Conservation (phyloP, 1,140 invertebrate species). For the Listronotus oregonensis region DNA sequence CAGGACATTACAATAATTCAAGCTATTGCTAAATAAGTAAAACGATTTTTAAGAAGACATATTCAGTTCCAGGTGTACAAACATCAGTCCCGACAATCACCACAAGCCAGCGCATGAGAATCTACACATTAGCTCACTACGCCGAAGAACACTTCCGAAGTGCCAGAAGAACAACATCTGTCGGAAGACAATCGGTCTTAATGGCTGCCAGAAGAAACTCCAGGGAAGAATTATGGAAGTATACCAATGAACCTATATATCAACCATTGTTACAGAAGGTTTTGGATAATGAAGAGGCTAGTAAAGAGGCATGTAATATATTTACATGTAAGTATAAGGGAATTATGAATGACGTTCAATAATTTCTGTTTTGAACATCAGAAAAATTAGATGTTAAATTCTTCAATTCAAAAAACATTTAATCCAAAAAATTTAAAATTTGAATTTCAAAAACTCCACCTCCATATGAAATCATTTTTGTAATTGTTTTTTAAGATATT, state of each 20-base stretch:
- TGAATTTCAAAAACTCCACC: no score
- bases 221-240: slow-evolving; percentile 77
- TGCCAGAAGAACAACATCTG: slow-evolving; percentile 63
- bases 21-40: no score
- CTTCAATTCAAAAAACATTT: no score
- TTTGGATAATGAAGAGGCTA: slow-evolving; percentile 73
- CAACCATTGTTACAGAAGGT: slow-evolving; percentile 86
- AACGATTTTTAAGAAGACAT: no score
- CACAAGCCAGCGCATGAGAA: slow-evolving; percentile 66
- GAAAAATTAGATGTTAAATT: no score
- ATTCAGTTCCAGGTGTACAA: slow-evolving; percentile 23
- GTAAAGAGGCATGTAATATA: slow-evolving; percentile 66
- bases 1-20: no score
- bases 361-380: no score
- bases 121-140: slow-evolving; percentile 83
- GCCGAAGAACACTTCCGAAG: slow-evolving; percentile 81
- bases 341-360: no score
- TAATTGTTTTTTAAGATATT: no score
- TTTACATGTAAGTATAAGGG: slow-evolving; percentile 33
- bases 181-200: slow-evolving; percentile 67
- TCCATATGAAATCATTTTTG: no score
- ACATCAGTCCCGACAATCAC: slow-evolving; percentile 57
- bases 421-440: no score
- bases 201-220: slow-evolving; percentile 63
- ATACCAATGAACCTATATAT: slow-evolving; percentile 82